Conservation (phyloP, 1,140 invertebrate genomes). For the Trypoxylus dichotomus region DNA sequence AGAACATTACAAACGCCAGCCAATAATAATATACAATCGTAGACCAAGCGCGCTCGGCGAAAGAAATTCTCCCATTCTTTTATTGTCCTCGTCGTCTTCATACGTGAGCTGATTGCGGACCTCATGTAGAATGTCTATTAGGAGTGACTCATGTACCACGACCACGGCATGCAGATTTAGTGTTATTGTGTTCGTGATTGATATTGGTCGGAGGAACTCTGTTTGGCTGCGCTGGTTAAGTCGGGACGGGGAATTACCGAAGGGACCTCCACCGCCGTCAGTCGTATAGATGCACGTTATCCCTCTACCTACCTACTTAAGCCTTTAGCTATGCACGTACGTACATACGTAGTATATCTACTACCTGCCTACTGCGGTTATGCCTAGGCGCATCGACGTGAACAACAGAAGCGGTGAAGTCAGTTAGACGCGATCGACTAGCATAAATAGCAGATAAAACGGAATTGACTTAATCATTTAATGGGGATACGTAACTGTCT, state of each 20-base stretch:
- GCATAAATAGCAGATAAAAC: constrained; percentile 44
- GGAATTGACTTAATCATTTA: constrained; percentile 42
- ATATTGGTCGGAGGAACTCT: constrained; percentile 9
- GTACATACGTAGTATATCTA: too few species aligned
- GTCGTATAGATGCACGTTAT: too few species aligned
- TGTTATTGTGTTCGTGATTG: constrained; percentile 32
- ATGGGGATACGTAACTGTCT: constrained; percentile 23
- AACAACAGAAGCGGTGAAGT: too few species aligned
- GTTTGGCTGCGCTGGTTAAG: neutral
- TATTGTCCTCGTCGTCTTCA: neutral
- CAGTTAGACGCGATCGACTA: too few species aligned
- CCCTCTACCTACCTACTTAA: too few species aligned
- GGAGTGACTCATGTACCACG: constrained; percentile 32
- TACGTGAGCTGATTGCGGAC: constrained; percentile 22
- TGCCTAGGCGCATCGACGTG: too few species aligned
- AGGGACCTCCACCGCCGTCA: too few species aligned
- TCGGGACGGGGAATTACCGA: neutral
- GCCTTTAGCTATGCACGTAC: too few species aligned
- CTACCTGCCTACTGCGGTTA: too few species aligned
- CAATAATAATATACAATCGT: neutral
- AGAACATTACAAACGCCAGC: too few species aligned
- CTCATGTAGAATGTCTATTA: constrained; percentile 33
- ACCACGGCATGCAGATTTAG: constrained; percentile 34
- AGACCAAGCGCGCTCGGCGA: neutral
- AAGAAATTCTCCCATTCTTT: neutral